Base-by-base conservation (phyloP, 1,140 invertebrate genomes). In the Tetramorium simillimum region DNA sequence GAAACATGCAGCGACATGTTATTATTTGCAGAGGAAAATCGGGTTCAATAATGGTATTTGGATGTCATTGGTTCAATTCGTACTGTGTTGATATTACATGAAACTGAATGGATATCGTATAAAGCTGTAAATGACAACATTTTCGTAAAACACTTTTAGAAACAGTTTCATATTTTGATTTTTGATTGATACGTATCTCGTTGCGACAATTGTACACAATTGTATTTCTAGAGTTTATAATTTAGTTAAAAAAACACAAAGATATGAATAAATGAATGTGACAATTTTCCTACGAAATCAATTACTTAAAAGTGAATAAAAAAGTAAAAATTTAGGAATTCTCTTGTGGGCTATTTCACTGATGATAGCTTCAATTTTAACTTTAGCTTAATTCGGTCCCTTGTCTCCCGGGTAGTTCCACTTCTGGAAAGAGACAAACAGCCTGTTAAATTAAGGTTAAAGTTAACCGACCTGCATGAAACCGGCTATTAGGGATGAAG, bases 401-500 rank as follows among this genome's bases (percentile, higher is more conserved):
- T 28, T 49, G 18, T 33, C 46, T 69, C 56, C 16, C 49, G 12
- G 12, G 0, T 21, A 18, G 12, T 21, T 72, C 46, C 37, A 33
- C 46, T 40, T 80, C 49, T 21, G 40, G 53, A 46, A 49, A 58
- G 67, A 72, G 16, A 73, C 40, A 21, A 84, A 46, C 18, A 49
- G 40, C 24, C 49, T 6, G 18, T 60, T 73, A 37, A 73, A 73
- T 84, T 84, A 60, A 84, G 80, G n/a, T 84, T 72, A 73, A 72
- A 82, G 51, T 56, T 84, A 84, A 73, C 51, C 65, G 24, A 73
- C 40, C 40, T 73, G 37, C 40, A 37, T 33, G 24, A 60, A 73
- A 49, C 16, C n/a, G 24, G 40, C 69, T 73, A 73, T 84, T 73
- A 62, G 28, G n/a, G 56, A 16, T 3, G 18, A 24, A 33, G 12